Evolutionary conservation across 2,797 vertebrate genomes (phyloP), one percentile per base, ranked within the genome.

Genomic region (Leptoclinus maculatus): DNA sequence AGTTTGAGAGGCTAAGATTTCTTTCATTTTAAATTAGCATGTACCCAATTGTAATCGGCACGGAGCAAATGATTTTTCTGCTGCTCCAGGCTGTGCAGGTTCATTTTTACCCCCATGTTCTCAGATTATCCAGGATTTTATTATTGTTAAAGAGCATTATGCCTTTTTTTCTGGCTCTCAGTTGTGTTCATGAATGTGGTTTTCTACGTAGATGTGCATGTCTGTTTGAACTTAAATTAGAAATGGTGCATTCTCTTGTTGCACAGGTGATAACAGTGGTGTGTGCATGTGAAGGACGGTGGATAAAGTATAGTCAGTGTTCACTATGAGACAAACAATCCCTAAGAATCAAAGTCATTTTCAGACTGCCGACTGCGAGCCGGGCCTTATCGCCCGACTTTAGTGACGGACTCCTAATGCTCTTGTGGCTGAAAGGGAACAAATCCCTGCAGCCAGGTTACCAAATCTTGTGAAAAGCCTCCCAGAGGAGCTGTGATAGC

Each of bases 361-460:
- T 45, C 41, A 41, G 53, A 54, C 25, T 0, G 39, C 41, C 9
- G 19, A 45, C 23, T 45, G 49, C 2, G 12, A 47, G 25, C 27
- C 23, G 23, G 23, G 49, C 32, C 17, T 72, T 65, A 53, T 74
- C 62, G 36, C 17, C 58, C 36, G 51, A 5, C 65, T 53, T 71
- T 32, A 71, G 62, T 13, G 29, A 9, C 71, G 45, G 25, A 71
- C 62, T 66, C 39, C 38, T 71, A 66, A 81, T 17, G 21, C 67
- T 41, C 56, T 66, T 53, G 45, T 62, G 51, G 17, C 49, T 77
- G 57, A 77, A 65, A 45, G 59, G 65, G 64, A 72, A 51, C 41
- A 77, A 76, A 77, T 76, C 68, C 64, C 49, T 57, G 49, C 57
- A 62, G 78, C 60, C 66, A 17, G 58, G 41, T 70, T 25, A 73